Evolutionary conservation across 2,888 invertebrate species (phyloP).

Genomic region (Actias luna): DNA sequence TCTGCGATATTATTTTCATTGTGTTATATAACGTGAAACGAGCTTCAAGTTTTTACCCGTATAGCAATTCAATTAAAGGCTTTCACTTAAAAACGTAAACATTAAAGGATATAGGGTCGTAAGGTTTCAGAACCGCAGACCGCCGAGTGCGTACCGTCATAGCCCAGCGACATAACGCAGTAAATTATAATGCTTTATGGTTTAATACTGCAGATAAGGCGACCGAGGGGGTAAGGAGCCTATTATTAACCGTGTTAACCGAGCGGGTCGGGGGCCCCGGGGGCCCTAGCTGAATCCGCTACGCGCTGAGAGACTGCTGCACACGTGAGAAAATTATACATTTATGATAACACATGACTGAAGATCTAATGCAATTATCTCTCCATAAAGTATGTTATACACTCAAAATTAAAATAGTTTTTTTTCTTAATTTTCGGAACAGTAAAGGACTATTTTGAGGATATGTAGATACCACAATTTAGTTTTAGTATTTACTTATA

Average conservation of each 20-base stretch:
- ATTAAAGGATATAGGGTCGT: neutral
- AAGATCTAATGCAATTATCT: neutral
- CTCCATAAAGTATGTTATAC: neutral
- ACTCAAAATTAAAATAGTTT: no score
- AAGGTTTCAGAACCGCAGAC: conserved; percentile 20
- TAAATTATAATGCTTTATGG: conserved; percentile 82
- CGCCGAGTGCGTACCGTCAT: conserved; percentile 54
- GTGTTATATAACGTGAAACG: no score
- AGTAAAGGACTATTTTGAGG: no score
- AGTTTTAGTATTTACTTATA: no score
- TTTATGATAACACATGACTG: neutral
- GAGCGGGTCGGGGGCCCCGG: conserved; percentile 40
- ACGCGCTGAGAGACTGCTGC: conserved; percentile 22
- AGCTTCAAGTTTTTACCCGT: no score
- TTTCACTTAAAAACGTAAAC: no score
- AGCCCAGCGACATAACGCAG: conserved; percentile 66
- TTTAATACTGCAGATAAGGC: conserved; percentile 81
- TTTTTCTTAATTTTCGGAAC: no score
- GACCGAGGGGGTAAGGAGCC: conserved; percentile 68
- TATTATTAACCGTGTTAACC: conserved; percentile 77
- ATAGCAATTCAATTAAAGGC: no score
- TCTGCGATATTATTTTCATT: no score
- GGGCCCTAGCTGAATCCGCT: conserved; percentile 15
- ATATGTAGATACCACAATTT: no score
- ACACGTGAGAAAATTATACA: conserved; percentile 6